Percentiles rank a stretch among this genome's conserved stretches.
phyloP scores from a whole-genome alignment of 2,113 vertebrate genomes.

The Lanius collurio region DNA sequence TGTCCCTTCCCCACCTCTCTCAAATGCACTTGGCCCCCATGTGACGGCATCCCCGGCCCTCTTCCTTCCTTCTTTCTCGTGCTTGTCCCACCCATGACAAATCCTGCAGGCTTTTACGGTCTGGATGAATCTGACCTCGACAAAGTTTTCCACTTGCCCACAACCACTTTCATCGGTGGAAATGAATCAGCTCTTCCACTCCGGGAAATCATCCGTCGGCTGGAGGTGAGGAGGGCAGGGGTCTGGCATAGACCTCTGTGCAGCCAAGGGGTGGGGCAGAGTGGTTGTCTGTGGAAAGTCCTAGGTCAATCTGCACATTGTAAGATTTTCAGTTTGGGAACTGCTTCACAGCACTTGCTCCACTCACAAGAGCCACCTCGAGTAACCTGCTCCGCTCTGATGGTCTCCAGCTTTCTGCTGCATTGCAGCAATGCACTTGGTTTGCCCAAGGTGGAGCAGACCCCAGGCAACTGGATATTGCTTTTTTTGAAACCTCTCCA shows the following conservation, averaged over 20 bases:
- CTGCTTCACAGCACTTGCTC: neutral
- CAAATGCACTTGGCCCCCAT: neutral
- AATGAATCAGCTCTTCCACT: constrained; percentile 84
- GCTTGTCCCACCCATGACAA: constrained; percentile 36
- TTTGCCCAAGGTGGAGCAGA: neutral
- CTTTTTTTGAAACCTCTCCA: neutral
- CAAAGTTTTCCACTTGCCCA: constrained; percentile 91
- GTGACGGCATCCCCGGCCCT: neutral
- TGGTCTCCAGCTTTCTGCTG: neutral
- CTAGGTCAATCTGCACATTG: neutral
- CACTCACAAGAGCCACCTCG: fast-evolving
- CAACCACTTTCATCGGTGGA: constrained; percentile 93
- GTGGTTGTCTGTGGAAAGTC: neutral
- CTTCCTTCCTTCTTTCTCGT: constrained; percentile 14
- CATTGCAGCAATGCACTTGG: fast-evolving
- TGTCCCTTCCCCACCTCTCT: neutral
- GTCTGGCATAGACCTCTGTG: neutral
- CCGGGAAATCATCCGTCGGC: constrained; percentile 88
- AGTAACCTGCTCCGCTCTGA: neutral
- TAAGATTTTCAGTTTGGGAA: neutral
- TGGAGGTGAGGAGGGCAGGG: constrained; percentile 79
- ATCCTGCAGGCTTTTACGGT: constrained; percentile 85
- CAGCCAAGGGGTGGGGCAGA: neutral
- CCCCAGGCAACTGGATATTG: neutral
- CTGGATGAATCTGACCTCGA: constrained; percentile 88